These are phyloP conservation scores for Spatula versicolor DNA, from an alignment of 2,797 vertebrate species.

Conservation along the genomic window DNA sequence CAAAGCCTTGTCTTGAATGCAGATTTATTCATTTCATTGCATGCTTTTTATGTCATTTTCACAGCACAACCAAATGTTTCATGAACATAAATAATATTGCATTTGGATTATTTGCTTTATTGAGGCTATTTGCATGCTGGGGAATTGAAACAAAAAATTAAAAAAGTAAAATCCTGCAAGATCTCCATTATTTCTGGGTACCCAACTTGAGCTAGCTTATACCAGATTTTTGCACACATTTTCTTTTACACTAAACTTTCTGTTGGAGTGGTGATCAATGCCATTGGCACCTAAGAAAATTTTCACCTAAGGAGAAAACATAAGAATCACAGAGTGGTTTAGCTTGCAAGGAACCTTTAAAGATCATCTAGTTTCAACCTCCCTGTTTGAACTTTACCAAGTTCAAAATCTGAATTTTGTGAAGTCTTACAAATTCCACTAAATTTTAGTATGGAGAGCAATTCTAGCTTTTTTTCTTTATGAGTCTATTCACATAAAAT, in stretches of 20 bases:
- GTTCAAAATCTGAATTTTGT: not conserved
- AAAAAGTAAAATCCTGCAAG: not conserved
- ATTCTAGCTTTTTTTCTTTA: not conserved
- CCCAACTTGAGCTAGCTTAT: not conserved
- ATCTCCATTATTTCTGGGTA: not conserved
- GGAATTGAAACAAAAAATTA: not conserved
- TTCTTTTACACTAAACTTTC: not conserved
- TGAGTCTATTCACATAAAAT: not conserved
- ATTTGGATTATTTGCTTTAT: not conserved
- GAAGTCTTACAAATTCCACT: not conserved
- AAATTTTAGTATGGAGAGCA: not conserved
- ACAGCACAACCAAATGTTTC: not conserved
- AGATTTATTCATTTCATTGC: constrained; percentile 30
- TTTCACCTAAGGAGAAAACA: not conserved
- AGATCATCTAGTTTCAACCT: too few relatives aligned
- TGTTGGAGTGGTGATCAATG: not conserved
- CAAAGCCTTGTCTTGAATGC: not conserved
- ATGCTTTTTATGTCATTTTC: not conserved
- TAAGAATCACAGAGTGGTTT: too few relatives aligned
- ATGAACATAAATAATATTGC: not conserved
- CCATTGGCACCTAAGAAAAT: not conserved
- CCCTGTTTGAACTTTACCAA: too few relatives aligned
- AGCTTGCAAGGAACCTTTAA: too few relatives aligned
- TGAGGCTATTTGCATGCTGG: not conserved
- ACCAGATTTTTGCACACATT: not conserved